A percentile compares a stretch with the other conserved stretches of the same genome.
phyloP scores from a whole-genome alignment of 1,140 invertebrate species.

The Megathymus violae region DNA sequence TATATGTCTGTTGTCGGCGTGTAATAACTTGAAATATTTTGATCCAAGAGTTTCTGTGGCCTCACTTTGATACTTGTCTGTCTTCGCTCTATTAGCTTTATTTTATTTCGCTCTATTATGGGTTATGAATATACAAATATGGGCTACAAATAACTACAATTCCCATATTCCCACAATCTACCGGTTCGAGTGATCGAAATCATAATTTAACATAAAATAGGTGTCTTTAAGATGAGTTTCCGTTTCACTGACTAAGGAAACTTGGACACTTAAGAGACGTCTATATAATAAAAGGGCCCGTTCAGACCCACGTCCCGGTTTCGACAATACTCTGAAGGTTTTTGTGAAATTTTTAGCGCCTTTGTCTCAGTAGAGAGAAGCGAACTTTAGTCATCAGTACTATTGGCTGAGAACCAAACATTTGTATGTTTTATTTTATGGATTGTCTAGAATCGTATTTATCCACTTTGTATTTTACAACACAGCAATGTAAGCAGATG shows the following conservation, averaged over 20 bases:
- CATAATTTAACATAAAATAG: too few relatives aligned
- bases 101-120: too few relatives aligned
- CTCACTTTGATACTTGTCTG: too few relatives aligned
- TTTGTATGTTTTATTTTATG: conserved; percentile 20
- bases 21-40: too few relatives aligned
- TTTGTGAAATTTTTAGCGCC: conserved; percentile 22
- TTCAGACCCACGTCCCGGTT: conserved; percentile 7
- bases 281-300: conserved; percentile 10
- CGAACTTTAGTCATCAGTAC: conserved; percentile 17
- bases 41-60: too few relatives aligned
- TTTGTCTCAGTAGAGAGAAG: conserved; percentile 18
- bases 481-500: background rate
- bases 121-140: too few relatives aligned
- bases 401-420: conserved; percentile 14
- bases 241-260: background rate
- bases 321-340: conserved; percentile 11
- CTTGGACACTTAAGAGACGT: background rate
- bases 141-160: too few relatives aligned
- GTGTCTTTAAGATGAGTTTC: background rate
- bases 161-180: too few relatives aligned
- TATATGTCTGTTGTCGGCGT: too few relatives aligned
- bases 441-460: background rate
- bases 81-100: too few relatives aligned
- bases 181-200: too few relatives aligned
- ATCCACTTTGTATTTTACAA: background rate